Percentiles rank a stretch among this genome's conserved stretches.
These are phyloP conservation scores for Iguana delicatissima DNA, from an alignment of 2,797 vertebrate species.

Conservation along the genomic window DNA sequence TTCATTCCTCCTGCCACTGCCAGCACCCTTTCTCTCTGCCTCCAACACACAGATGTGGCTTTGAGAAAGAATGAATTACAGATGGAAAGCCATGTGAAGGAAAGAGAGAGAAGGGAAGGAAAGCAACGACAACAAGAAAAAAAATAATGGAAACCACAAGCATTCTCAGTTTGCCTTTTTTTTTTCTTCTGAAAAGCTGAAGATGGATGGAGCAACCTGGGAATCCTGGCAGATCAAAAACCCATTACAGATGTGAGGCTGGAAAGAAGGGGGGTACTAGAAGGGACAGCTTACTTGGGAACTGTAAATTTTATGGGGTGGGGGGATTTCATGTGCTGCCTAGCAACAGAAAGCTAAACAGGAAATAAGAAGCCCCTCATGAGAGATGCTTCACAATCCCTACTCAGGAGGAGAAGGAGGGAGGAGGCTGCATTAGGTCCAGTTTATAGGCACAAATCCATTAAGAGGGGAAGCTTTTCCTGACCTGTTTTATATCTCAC, in stretches of 20 bases:
- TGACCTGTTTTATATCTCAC: neutral
- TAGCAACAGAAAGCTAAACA: slow-evolving; percentile 82
- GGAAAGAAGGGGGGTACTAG: slow-evolving; percentile 39
- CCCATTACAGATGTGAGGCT: slow-evolving; percentile 76
- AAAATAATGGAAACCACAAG: slow-evolving; percentile 52
- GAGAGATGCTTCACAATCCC: slow-evolving; percentile 73
- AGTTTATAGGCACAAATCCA: neutral
- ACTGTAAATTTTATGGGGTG: slow-evolving; percentile 70
- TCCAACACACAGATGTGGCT: slow-evolving; percentile 66
- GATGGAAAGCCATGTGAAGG: slow-evolving; percentile 43
- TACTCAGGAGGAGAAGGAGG: slow-evolving; percentile 47
- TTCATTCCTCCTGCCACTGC: slow-evolving; percentile 57
- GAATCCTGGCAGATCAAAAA: slow-evolving; percentile 78
- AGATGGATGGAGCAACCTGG: slow-evolving; percentile 66
- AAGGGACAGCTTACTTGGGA: slow-evolving; percentile 68
- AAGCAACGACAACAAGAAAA: neutral
- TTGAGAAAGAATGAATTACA: slow-evolving; percentile 74
- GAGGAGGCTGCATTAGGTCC: slow-evolving; percentile 60
- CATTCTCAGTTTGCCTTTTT: slow-evolving; percentile 48
- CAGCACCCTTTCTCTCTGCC: slow-evolving; percentile 45
- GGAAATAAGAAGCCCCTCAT: slow-evolving; percentile 78
- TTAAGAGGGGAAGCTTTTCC: neutral
- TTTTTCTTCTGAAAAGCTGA: slow-evolving; percentile 65
- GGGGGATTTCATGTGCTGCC: slow-evolving; percentile 71
- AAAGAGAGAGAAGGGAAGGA: neutral